Evolutionary conservation across 2,888 invertebrate genomes (phyloP).

Genomic region (Criorhina ranunculi): DNA sequence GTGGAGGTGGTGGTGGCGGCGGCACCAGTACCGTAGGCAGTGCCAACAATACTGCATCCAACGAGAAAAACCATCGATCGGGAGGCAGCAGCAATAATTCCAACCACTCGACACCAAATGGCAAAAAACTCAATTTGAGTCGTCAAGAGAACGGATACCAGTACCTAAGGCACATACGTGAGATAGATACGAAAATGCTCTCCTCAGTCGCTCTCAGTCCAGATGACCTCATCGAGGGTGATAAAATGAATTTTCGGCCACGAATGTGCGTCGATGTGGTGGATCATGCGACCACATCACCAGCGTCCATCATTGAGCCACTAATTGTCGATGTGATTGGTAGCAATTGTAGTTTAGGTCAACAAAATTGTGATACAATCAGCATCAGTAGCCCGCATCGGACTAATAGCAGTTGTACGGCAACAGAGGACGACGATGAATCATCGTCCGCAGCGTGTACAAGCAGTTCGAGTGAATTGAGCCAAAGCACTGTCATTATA

Average conservation of each 20-base stretch:
- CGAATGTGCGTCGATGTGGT: constrained; percentile 79
- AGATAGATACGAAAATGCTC: constrained; percentile 83
- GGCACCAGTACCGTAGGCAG: constrained; percentile 48
- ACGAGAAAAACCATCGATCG: constrained; percentile 78
- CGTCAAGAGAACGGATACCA: constrained; percentile 84
- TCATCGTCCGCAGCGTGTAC: constrained; percentile 82
- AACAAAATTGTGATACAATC: constrained; percentile 77
- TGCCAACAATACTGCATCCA: constrained; percentile 61
- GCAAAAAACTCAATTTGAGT: constrained; percentile 77
- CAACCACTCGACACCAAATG: constrained; percentile 72
- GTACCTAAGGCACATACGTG: constrained; percentile 84
- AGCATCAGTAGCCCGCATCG: constrained; percentile 76
- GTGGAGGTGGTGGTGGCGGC: constrained; percentile 44
- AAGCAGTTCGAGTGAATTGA: constrained; percentile 83
- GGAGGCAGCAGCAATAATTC: constrained; percentile 68
- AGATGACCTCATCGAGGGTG: constrained; percentile 79
- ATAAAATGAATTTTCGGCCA: constrained; percentile 79
- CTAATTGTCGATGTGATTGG: constrained; percentile 81
- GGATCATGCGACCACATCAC: constrained; percentile 79
- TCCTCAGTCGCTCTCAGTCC: constrained; percentile 80
- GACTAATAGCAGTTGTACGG: constrained; percentile 54
- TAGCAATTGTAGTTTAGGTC: constrained; percentile 66
- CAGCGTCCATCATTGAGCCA: constrained; percentile 76
- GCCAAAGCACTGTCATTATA: constrained; percentile 81
- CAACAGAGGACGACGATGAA: constrained; percentile 82